Evolutionary conservation across 2,888 invertebrate genomes (phyloP).

Genomic region (Incurvaria masculella): DNA sequence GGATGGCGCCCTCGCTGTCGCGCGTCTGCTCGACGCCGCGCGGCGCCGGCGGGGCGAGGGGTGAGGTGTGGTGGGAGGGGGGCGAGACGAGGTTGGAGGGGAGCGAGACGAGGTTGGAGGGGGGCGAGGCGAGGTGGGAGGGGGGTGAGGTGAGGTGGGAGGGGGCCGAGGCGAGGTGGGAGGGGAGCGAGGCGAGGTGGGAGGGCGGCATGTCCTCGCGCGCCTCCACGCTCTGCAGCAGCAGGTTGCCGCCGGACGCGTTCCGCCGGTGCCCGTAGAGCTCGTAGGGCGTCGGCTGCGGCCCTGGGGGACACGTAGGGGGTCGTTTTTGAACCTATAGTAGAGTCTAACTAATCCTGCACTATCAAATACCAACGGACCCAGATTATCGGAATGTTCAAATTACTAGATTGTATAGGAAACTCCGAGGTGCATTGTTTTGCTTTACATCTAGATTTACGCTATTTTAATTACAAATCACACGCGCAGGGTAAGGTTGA

Average conservation of each 20-base stretch:
- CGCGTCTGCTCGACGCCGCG: slow-evolving; percentile 45
- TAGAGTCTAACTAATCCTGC: too few species aligned
- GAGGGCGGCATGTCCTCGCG: slow-evolving; percentile 32
- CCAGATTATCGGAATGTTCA: too few species aligned
- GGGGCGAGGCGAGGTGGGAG: slow-evolving; percentile 32
- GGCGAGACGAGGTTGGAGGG: slow-evolving; percentile 10
- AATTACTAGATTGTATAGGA: too few species aligned
- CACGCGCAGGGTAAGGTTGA: too few species aligned
- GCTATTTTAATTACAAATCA: too few species aligned
- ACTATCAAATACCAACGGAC: too few species aligned
- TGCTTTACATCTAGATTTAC: too few species aligned
- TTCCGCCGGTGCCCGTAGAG: slow-evolving; percentile 32
- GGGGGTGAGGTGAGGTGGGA: slow-evolving; percentile 19
- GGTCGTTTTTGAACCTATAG: too few species aligned
- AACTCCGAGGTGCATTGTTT: too few species aligned
- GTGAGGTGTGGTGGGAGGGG: slow-evolving; percentile 10
- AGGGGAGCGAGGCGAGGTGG: slow-evolving; percentile 31
- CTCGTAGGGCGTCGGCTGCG: slow-evolving; percentile 24
- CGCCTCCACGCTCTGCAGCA: slow-evolving; percentile 40
- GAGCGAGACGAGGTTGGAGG: slow-evolving; percentile 20
- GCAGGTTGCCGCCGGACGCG: slow-evolving; percentile 37
- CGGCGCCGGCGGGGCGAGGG: slow-evolving; percentile 27
- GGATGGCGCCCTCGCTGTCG: slow-evolving; percentile 45
- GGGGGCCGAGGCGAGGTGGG: slow-evolving; percentile 16
- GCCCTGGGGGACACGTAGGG: too few species aligned